Base-by-base conservation (phyloP, 2,797 vertebrate species). In the Cheirogaleus major region DNA sequence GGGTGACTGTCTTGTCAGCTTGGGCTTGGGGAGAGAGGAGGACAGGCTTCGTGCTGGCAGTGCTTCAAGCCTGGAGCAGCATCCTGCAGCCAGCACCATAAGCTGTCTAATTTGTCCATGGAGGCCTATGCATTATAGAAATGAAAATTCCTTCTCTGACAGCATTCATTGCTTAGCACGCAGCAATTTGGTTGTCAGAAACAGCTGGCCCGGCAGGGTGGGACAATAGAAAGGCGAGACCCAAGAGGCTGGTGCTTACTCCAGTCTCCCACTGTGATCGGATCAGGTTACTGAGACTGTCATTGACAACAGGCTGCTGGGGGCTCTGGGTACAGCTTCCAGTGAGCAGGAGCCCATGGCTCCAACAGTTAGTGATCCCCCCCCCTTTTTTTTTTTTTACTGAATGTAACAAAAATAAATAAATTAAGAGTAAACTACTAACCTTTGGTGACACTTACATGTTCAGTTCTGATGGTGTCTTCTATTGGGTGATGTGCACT, bases 151-250 rank as follows among this genome's bases (percentile, higher is more conserved):
- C 96, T 98, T 97, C 98, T 98, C 98, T 32, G 97, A 98, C 98
- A 98, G 99, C 97, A 70, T 97, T 98, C 94, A 98, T 98, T 98
- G 99, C 98, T 98, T 98, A 91, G 98, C 97, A 98, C 86, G 79
- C 98, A 97, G 98, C 98, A 98, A 98, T 98, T 98, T 99, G 98
- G 98, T 98, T 98, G 98, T 99, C 98, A 98, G 98, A 98, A 99
- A 98, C 98, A 99, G 99, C 98, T 98, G 98, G 99, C 97, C 96
- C 98, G 96, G 96, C 91, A 96, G 98, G 97, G 97, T 98, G 98
- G 99, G 99, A 99, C 95, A 99, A 98, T 99, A 97, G 98, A 96
- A 98, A 98, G 98, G 97, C 86, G 23, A 97, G 96, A 95, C 95
- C 82, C 0, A 80, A 95, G 93, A 97, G 97, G 95, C 97, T 96